Evolutionary conservation across 2,797 vertebrate species (phyloP), one percentile per base, ranked within the genome.

Genomic region (Danio albolineatus): DNA sequence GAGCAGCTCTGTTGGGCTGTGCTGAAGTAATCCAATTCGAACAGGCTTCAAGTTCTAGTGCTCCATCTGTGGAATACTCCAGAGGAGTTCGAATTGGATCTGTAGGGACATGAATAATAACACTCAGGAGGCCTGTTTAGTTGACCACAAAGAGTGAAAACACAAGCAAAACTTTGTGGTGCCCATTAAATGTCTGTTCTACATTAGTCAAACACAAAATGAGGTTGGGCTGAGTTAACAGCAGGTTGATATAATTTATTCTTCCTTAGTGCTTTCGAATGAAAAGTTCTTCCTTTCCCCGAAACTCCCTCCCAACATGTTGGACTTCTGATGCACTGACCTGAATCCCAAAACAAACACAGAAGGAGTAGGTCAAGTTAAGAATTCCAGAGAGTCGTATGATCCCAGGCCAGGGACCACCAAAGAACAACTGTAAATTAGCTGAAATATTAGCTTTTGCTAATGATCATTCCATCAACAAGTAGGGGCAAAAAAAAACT

Each of bases 341-440:
- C 88, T 83, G 78, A 72, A 89, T 89, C 81, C 83, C 83, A 91
- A 83, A 91, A 90, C 89, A 93, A 90, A 91, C 86, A 83, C 78
- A 76, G 73, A 70, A 41, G 70, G 84, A 91, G 65, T 70, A 82
- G 86, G 88, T 89, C 86, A 85, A 87, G 85, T 88, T 85, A 79
- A 64, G 85, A 84, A 88, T 87, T 84, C 85, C 83, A 86, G 77
- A 87, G 79, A 81, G 81, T 88, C 76, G 46, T 85, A 78, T 81
- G 78, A 89, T 86, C 83, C 39, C 10, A 73, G 84, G 87, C 84
- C 88, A 83, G 79, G 84, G 95, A 97, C 95, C 95, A 96, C 95
- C 95, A 94, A 93, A 93, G 92, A 93, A 91, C 91, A 93, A 90
- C 90, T 92, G 92, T 94, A 95, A 96, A 95, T 92, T 91, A 92